Percentiles rank a stretch among this genome's conserved stretches.
These are phyloP conservation scores for Ephestia elutella DNA, from an alignment of 1,140 invertebrate genomes.

Conservation along the genomic window DNA sequence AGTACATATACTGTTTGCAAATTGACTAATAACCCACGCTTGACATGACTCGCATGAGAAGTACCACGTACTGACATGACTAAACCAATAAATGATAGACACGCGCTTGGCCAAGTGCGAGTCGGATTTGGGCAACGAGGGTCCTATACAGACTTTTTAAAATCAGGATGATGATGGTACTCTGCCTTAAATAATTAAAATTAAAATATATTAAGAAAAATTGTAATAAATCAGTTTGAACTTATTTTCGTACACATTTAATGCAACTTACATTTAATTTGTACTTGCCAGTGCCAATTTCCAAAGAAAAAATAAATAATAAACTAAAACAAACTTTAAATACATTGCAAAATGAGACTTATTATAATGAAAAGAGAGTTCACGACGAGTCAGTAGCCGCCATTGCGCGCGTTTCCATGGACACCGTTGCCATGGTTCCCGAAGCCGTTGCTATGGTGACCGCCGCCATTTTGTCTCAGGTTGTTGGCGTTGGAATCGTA, in stretches of 20 bases:
- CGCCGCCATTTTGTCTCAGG: conserved; percentile 10
- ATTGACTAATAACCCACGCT: too few relatives aligned
- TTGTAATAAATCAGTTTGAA: too few relatives aligned
- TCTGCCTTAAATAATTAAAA: too few relatives aligned
- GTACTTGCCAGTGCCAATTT: conserved; percentile 2
- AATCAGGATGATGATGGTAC: too few relatives aligned
- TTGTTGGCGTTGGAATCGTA: conserved; percentile 52
- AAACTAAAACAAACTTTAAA: neutral
- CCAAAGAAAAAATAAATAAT: conserved; percentile 8
- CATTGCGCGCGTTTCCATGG: conserved; percentile 15
- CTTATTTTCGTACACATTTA: too few relatives aligned
- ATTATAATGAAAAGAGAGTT: neutral
- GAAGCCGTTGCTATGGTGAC: too few relatives aligned
- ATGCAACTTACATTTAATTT: conserved; percentile 7
- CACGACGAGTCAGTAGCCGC: neutral
- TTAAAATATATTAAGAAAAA: too few relatives aligned
- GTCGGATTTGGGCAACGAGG: too few relatives aligned
- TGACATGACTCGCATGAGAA: too few relatives aligned
- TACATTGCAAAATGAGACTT: conserved; percentile 1
- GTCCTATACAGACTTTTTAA: too few relatives aligned
- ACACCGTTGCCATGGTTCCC: conserved; percentile 26
- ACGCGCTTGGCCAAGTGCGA: too few relatives aligned
- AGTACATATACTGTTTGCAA: neutral
- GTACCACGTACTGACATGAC: neutral
- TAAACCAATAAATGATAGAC: too few relatives aligned